These are phyloP conservation scores for Takifugu rubripes DNA, from an alignment of 2,797 vertebrate species.

Conservation along the genomic window DNA sequence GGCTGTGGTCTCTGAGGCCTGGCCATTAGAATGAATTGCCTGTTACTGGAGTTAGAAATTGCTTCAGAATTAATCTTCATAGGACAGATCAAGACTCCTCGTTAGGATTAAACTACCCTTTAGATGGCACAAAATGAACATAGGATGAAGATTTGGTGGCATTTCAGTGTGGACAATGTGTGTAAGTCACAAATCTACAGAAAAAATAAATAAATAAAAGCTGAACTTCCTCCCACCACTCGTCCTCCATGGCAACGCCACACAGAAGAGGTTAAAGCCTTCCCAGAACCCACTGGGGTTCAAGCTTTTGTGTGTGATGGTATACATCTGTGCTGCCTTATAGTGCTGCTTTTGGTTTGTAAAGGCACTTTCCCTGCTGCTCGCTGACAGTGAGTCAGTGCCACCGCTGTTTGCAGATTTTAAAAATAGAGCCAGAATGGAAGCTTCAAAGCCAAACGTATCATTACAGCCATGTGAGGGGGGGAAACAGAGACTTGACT, in stretches of 20 bases:
- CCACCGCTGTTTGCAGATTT: constrained; percentile 55
- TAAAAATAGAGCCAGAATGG: constrained; percentile 74
- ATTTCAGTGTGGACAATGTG: no score
- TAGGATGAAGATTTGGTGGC: no score
- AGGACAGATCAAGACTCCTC: no score
- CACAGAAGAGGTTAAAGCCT: constrained; percentile 52
- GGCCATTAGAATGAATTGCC: constrained; percentile 42
- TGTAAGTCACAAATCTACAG: neutral
- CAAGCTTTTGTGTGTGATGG: constrained; percentile 9
- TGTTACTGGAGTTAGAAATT: neutral
- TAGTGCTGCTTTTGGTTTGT: constrained; percentile 6
- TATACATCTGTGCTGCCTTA: neutral
- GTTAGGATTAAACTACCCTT: no score
- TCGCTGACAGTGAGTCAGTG: constrained; percentile 64
- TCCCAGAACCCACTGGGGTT: constrained; percentile 50
- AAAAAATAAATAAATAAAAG: constrained; percentile 2
- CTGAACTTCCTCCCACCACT: constrained; percentile 54
- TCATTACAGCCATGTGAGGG: constrained; percentile 59
- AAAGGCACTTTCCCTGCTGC: constrained; percentile 49
- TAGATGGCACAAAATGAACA: no score
- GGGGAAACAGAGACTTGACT: constrained; percentile 7
- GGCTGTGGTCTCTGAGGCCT: constrained; percentile 22
- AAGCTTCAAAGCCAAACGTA: constrained; percentile 59
- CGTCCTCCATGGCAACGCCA: constrained; percentile 48
- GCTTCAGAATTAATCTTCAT: no score